Percentiles rank a stretch among this genome's conserved stretches.
These are phyloP conservation scores for Aurelia aurita complex sp. Pacific DNA, from an alignment of 30 jellyfish, hydroid and myxozoan species.

Conservation along the genomic window DNA sequence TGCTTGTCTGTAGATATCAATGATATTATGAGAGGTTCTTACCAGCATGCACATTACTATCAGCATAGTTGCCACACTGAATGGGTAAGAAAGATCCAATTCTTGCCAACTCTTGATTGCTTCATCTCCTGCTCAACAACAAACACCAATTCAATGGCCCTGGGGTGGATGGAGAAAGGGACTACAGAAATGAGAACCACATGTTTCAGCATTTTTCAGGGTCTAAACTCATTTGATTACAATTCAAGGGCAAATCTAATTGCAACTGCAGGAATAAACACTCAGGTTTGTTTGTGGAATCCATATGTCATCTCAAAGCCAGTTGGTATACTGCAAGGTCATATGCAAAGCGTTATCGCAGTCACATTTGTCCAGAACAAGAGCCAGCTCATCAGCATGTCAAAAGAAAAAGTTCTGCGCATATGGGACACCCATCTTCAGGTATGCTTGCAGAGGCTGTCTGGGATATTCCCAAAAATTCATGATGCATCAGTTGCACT, in stretches of 20 bases:
- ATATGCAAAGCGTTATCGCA: slow-evolving; percentile 83
- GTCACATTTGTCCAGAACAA: slow-evolving; percentile 75
- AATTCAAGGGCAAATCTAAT: slow-evolving; percentile 76
- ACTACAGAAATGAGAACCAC: slow-evolving; percentile 64
- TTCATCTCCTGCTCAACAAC: slow-evolving; percentile 88
- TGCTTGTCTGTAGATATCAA: slow-evolving; percentile 60
- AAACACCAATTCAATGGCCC: slow-evolving; percentile 71
- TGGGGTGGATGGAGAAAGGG: slow-evolving; percentile 91
- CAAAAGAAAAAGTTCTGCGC: slow-evolving; percentile 89
- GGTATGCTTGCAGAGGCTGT: slow-evolving; percentile 88
- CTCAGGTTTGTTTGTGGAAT: slow-evolving; percentile 94
- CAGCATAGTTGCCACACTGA: slow-evolving; percentile 72
- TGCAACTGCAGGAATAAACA: slow-evolving; percentile 97
- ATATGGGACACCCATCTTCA: slow-evolving; percentile 98
- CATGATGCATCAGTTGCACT: slow-evolving; percentile 75
- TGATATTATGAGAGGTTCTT: slow-evolving; percentile 55
- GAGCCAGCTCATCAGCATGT: slow-evolving; percentile 82
- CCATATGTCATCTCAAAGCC: slow-evolving; percentile 95
- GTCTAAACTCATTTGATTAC: slow-evolving; percentile 91
- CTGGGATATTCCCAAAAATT: slow-evolving; percentile 86
- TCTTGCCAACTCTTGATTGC: slow-evolving; percentile 78
- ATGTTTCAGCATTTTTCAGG: slow-evolving; percentile 73
- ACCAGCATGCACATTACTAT: slow-evolving; percentile 58
- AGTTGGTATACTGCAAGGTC: slow-evolving; percentile 92
- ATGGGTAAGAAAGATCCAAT: slow-evolving; percentile 86